phyloP scores from a whole-genome alignment of 2,888 invertebrate species.

The Zeuzera pyrina region DNA sequence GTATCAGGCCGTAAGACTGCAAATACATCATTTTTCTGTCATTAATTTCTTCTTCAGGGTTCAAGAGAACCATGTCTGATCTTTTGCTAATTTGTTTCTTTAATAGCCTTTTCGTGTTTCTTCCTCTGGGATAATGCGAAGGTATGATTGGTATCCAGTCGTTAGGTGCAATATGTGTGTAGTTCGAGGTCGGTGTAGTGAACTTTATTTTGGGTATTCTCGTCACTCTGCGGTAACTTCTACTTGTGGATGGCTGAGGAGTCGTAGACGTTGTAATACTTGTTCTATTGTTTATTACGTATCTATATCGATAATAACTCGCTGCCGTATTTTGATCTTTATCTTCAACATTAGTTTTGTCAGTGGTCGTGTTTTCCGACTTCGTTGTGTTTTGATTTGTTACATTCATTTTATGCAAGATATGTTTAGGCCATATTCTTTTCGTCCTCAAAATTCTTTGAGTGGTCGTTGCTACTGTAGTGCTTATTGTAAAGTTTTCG shows the following conservation, averaged over 20 bases:
- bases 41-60: slow-evolving; percentile 14
- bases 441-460: slow-evolving; percentile 48
- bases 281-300: slow-evolving; percentile 28
- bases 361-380: slow-evolving; percentile 16
- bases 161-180: slow-evolving; percentile 36
- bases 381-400: slow-evolving; percentile 25
- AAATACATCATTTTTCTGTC: slow-evolving; percentile 40
- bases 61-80: slow-evolving; percentile 27
- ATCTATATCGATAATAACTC: slow-evolving; percentile 31
- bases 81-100: slow-evolving; percentile 33
- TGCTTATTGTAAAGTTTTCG: slow-evolving; percentile 26
- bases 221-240: slow-evolving; percentile 47
- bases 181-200: slow-evolving; percentile 23
- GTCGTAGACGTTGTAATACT: slow-evolving; percentile 20
- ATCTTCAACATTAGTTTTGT: slow-evolving; percentile 26
- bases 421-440: slow-evolving; percentile 61
- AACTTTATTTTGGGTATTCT: slow-evolving; percentile 43
- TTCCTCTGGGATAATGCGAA: slow-evolving; percentile 39
- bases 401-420: slow-evolving; percentile 33
- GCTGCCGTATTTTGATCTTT: slow-evolving; percentile 35
- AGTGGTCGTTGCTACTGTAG: slow-evolving; percentile 40
- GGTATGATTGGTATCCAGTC: slow-evolving; percentile 66
- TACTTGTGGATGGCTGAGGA: slow-evolving; percentile 28
- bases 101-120: slow-evolving; percentile 19
- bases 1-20: slow-evolving; percentile 49